A percentile compares a stretch with the other conserved stretches of the same genome.
These are phyloP conservation scores for Tenthredo livida DNA, from an alignment of 2,888 invertebrate species.

Conservation along the genomic window DNA sequence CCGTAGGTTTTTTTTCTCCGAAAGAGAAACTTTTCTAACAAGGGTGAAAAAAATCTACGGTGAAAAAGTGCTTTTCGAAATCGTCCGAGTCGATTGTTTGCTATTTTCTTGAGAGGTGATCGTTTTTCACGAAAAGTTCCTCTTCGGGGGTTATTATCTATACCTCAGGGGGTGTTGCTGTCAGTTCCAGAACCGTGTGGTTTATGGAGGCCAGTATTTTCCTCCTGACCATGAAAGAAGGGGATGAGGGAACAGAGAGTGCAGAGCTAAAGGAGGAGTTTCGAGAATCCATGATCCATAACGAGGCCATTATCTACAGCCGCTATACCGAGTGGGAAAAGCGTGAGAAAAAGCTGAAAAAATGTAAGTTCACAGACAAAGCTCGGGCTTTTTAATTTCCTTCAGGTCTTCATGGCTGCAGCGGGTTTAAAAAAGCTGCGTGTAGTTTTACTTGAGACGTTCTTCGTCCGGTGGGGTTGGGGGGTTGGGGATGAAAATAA, in stretches of 20 bases:
- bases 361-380: background rate
- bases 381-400: background rate
- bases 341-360: background rate
- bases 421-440: background rate
- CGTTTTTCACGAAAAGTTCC: slow-evolving; percentile 5
- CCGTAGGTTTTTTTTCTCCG: too few species aligned
- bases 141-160: slow-evolving; percentile 10
- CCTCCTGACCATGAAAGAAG: background rate
- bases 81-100: background rate
- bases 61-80: background rate
- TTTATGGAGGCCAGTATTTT: slow-evolving; percentile 65
- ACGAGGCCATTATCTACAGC: slow-evolving; percentile 48
- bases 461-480: background rate
- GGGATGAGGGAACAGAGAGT: background rate
- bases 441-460: background rate
- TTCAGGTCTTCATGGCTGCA: background rate
- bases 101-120: background rate
- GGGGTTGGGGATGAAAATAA: background rate
- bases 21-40: too few species aligned
- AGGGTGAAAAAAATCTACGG: too few species aligned
- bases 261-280: slow-evolving; percentile 39
- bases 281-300: slow-evolving; percentile 45
- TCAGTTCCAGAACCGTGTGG: slow-evolving; percentile 68
- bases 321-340: slow-evolving; percentile 8
- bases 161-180: slow-evolving; percentile 59